Evolutionary conservation across 1,140 invertebrate genomes (phyloP), one percentile per base, ranked within the genome.

Genomic region (Dicyema japonicum): DNA sequence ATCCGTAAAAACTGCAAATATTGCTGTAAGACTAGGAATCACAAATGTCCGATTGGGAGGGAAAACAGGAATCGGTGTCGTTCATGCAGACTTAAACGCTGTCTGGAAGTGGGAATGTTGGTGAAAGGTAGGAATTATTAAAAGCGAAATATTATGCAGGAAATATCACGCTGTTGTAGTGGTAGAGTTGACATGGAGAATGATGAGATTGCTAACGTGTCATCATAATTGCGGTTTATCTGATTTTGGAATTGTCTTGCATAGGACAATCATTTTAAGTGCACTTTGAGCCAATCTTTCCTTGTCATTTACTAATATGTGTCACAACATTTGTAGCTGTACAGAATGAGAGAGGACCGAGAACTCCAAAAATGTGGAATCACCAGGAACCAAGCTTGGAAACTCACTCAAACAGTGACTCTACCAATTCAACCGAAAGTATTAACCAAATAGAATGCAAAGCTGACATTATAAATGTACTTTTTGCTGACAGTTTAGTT

Each of bases 81-180:
- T 28, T 76, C 78, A 36, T 92, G 82, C 47, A 59, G 82, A 24
- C 62, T 92, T 14, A 72, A 69, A 39, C 88, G 88, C 57, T 92
- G 82, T 49, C 75, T 88, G 44, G 69, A 78, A 48, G 75, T 74
- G 21, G 69, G 80, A 88, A 90, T 48, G 85, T 82, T 61, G 78
- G 90, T 58, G 78, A 80, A 88, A 57, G 71, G 71, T 46, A 19
- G n/a, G 18, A 19, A 12, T 15, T 31, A 7, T 24, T 22, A 17
- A 15, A 4, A 15, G 8, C 16, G 5, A 5, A 15, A 17, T 27
- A 26, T 17, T 30, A 26, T 19, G 16, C 24, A 18, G 25, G 29
- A 19, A 30, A 26, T 17, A 15, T 22, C 11, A 18, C 19, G 18
- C 28, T 23, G 25, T 22, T 28, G 11, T 15, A 19, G 15, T 28